Evolutionary conservation across 1,140 invertebrate species (phyloP).

Genomic region (Thrips palmi): DNA sequence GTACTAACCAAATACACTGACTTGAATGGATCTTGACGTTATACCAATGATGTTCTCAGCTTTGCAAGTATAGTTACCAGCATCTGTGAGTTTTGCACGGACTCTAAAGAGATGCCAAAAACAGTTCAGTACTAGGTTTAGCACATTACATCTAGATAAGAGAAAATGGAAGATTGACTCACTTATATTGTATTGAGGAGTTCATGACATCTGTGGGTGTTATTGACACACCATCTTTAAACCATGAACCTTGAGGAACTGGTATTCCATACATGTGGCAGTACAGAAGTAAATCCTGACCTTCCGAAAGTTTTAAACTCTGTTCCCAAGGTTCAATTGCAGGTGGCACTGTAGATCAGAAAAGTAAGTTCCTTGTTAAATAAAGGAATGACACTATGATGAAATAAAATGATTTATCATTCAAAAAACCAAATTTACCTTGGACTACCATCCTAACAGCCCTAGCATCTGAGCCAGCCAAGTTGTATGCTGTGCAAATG

Average conservation of each 20-base stretch:
- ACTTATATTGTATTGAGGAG: too few species aligned
- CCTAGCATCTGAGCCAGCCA: slow-evolving; percentile 13
- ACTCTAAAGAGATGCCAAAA: neutral
- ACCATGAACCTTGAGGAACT: slow-evolving; percentile 10
- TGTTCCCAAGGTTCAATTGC: slow-evolving; percentile 7
- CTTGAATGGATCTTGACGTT: too few species aligned
- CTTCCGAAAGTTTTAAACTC: slow-evolving; percentile 11
- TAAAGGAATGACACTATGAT: neutral
- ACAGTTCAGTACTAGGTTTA: slow-evolving; percentile 1
- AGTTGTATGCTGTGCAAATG: slow-evolving; percentile 20
- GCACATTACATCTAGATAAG: too few species aligned
- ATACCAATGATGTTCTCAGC: slow-evolving; percentile 10
- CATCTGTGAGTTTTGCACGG: neutral
- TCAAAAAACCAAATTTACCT: slow-evolving; percentile 11
- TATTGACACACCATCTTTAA: slow-evolving; percentile 4
- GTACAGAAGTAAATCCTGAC: slow-evolving; percentile 12
- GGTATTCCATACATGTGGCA: slow-evolving; percentile 15
- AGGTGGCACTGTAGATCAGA: slow-evolving; percentile 13
- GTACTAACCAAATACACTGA: too few species aligned
- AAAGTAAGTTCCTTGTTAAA: too few species aligned
- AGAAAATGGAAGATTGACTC: neutral
- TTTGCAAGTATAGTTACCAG: slow-evolving; percentile 9
- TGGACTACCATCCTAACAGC: slow-evolving; percentile 13
- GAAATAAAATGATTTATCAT: slow-evolving; percentile 1
- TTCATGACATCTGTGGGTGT: neutral